These are phyloP conservation scores for Leptodirus hochenwartii DNA, from an alignment of 2,888 invertebrate species.

Conservation along the genomic window DNA sequence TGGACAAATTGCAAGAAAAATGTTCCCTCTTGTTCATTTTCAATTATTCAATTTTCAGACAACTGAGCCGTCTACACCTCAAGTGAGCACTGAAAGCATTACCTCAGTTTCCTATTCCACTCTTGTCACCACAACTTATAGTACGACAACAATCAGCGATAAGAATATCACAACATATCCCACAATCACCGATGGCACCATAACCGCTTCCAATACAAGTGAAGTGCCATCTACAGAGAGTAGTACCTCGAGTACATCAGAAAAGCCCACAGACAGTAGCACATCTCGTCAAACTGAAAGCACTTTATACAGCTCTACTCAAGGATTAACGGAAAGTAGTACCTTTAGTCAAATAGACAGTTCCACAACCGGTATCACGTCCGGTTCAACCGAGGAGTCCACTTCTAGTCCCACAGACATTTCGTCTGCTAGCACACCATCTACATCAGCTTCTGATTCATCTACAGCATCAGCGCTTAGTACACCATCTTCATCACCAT, in stretches of 20 bases:
- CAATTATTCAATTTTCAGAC: no score
- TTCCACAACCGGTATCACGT: no score
- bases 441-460: conserved; percentile 2
- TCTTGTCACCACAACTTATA: conserved; percentile 6
- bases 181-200: neutral
- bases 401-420: conserved; percentile 4
- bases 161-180: conserved; percentile 3
- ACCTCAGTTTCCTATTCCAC: conserved; percentile 10
- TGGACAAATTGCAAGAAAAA: no score
- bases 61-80: conserved; percentile 6
- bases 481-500: conserved; percentile 6
- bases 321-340: conserved; percentile 1
- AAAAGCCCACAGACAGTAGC: conserved; percentile 8
- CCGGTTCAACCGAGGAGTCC: conserved; percentile 1
- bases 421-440: conserved; percentile 8
- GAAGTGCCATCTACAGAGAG: conserved; percentile 6
- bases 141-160: neutral
- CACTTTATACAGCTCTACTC: conserved; percentile 8
- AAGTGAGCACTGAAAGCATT: conserved; percentile 6
- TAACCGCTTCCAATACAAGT: neutral
- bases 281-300: conserved; percentile 9
- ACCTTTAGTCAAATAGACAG: no score
- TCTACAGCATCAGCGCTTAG: conserved; percentile 9
- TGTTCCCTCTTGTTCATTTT: no score
- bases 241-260: conserved; percentile 6